phyloP scores from a whole-genome alignment of 1,140 invertebrate genomes.

The Pogonognathellus flavescens region DNA sequence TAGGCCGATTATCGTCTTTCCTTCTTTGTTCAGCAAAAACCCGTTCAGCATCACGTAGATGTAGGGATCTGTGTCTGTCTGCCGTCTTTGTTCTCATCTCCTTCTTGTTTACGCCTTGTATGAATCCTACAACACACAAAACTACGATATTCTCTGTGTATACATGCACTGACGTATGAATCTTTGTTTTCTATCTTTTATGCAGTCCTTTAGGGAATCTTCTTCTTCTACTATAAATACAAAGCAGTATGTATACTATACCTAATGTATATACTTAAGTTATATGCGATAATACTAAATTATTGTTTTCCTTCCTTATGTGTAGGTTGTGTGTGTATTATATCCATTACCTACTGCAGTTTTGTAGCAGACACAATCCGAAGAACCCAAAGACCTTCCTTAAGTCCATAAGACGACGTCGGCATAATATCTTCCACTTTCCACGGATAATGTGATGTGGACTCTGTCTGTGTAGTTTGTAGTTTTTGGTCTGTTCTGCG shows the following conservation, averaged over 20 bases:
- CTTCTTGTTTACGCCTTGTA: too few relatives aligned
- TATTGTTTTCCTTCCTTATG: neutral
- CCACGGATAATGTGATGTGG: conserved; percentile 9
- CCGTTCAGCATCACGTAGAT: conserved; percentile 15
- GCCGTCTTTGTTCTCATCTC: neutral
- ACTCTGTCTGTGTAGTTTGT: conserved; percentile 24
- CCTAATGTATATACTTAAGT: too few relatives aligned
- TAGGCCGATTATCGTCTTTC: conserved; percentile 48
- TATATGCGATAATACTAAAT: conserved; percentile 30
- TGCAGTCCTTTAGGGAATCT: too few relatives aligned
- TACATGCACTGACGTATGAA: too few relatives aligned
- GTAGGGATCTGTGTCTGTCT: conserved; percentile 19
- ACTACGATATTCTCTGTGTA: too few relatives aligned
- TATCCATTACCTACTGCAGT: too few relatives aligned
- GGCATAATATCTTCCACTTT: conserved; percentile 31
- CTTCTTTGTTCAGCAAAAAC: conserved; percentile 20
- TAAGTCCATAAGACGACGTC: conserved; percentile 23
- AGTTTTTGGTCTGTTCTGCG: neutral
- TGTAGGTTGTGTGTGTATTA: too few relatives aligned
- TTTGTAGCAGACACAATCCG: too few relatives aligned
- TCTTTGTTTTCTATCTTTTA: too few relatives aligned
- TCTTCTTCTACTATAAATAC: too few relatives aligned
- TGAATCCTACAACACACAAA: too few relatives aligned
- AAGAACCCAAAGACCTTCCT: neutral
- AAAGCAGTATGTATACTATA: too few relatives aligned